Evolutionary conservation across 2,113 vertebrate species (phyloP).

Genomic region (Oreochromis aureus): DNA sequence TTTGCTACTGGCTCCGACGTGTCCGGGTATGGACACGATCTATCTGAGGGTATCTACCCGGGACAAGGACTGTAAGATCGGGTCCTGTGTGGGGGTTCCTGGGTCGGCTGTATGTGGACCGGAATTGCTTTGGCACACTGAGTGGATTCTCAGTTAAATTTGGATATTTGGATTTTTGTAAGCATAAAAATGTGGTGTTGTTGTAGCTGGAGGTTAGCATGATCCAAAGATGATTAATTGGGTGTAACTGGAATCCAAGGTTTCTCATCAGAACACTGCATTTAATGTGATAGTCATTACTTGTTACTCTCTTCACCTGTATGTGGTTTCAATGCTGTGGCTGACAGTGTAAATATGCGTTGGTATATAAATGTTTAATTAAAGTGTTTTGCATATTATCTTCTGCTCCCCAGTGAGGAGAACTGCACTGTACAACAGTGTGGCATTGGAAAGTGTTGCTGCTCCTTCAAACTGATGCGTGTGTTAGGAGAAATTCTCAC

Average conservation of each 20-base stretch:
- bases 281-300: neutral
- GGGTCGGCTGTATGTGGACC: neutral
- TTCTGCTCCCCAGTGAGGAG: neutral
- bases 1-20: neutral
- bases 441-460: neutral
- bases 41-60: neutral
- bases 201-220: neutral
- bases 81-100: neutral
- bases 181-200: neutral
- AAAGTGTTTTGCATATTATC: neutral
- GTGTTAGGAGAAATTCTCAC: rapidly evolving
- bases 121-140: neutral
- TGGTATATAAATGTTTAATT: neutral
- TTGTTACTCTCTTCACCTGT: neutral
- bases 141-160: neutral
- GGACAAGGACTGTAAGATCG: too few species aligned
- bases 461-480: rapidly evolving
- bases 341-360: neutral
- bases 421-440: neutral
- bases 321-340: neutral
- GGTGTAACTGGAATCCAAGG: neutral
- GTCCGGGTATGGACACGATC: neutral
- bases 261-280: neutral
- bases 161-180: neutral
- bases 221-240: neutral